Evolutionary conservation across 2,113 vertebrate species (phyloP).

Genomic region (Caloenas nicobarica): DNA sequence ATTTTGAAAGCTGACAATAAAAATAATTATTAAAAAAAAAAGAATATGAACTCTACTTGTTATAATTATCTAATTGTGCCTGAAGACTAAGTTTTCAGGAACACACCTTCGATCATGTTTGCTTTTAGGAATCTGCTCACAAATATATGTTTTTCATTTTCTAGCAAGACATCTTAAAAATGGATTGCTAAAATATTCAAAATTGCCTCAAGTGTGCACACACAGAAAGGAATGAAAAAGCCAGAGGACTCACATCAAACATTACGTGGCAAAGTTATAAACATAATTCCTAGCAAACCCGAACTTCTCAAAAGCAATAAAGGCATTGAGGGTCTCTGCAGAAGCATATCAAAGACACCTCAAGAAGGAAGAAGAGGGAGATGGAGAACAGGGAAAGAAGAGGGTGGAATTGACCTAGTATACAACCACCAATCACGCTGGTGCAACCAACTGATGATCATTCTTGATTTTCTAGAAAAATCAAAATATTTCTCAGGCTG

Average conservation of each 20-base stretch:
- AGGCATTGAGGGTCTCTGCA: neutral
- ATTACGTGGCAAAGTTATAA: neutral
- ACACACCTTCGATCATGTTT: neutral
- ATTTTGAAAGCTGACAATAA: slow-evolving; percentile 68
- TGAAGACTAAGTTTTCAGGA: neutral
- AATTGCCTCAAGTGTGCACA: neutral
- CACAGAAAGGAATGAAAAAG: neutral
- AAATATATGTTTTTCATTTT: neutral
- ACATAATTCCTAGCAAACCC: neutral
- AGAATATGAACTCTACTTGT: neutral
- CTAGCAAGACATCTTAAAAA: neutral
- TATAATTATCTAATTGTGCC: neutral
- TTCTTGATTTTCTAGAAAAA: neutral
- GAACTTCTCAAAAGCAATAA: neutral
- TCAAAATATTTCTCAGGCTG: neutral
- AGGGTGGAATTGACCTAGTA: neutral
- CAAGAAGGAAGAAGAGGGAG: neutral
- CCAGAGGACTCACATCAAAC: neutral
- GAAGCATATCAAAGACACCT: neutral
- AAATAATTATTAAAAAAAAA: neutral
- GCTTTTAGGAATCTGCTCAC: neutral
- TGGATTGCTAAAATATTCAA: neutral
- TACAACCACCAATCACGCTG: neutral
- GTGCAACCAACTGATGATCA: neutral
- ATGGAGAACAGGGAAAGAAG: neutral